Evolutionary conservation across 35 echinoderm and acorn worm species (phyloP), one percentile per base, ranked within the genome.

Genomic region (Patiria miniata): DNA sequence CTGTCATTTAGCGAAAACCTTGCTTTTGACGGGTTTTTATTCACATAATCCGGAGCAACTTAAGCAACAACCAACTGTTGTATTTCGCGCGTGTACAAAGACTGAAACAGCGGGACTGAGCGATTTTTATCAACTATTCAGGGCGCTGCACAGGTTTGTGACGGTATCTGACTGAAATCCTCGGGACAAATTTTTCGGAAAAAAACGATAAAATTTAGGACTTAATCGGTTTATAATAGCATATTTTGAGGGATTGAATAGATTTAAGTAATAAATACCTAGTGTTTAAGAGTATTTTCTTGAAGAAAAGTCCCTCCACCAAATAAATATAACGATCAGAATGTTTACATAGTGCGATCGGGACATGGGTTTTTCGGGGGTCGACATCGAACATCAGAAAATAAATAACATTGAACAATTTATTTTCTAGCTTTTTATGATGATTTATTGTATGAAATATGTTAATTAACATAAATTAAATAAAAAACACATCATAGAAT

Each of bases 181-280:
- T 5, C 58, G 58, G 58, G 58, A 61, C 58, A 61, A 61, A 61
- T 17, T 22, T 61, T 61, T 61, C 58, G 2, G 58, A 54, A 8
- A 54, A 61, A 5, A 5, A 5, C 58, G 3, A 5, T 6, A 61
- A 61, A 61, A 61, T 61, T 61, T 61, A 61, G 18, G 18, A 2
- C 17, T 7, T 61, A 61, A 61, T 22, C 3, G 18, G 18, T 61
- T 30, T 61, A 61, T 61, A 5, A 5, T 61, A 5, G 58, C 58
- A 61, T 61, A 61, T 61, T 61, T n/a, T 61, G 58, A 61, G 18
- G 58, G 5, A 22, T 19, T 61, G 18, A 30, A 61, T 61, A 19
- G 58, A 61, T 61, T 61, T 22, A 61, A 61, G 58, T 61, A 19
- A 61, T 19, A 61, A 19, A 86, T 28, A 86, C 15, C 4, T 47